These are phyloP conservation scores for Pachypeltis micranthus DNA, from an alignment of 1,140 invertebrate species.

Conservation along the genomic window DNA sequence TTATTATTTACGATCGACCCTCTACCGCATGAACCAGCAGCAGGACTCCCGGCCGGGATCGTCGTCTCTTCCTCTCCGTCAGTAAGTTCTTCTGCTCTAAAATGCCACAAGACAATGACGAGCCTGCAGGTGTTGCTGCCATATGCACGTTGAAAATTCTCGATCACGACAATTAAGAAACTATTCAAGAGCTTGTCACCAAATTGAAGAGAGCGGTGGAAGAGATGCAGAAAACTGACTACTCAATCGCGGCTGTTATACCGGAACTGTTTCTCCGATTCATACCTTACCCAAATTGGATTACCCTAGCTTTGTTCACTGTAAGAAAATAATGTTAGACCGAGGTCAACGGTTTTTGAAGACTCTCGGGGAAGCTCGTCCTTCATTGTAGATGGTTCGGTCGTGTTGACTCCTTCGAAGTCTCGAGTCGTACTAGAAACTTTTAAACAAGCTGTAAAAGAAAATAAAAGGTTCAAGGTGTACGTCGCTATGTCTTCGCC, in stretches of 20 bases:
- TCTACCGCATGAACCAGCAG: too few relatives aligned
- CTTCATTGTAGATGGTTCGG: constrained; percentile 78
- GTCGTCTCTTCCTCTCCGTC: too few relatives aligned
- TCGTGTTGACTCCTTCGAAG: constrained; percentile 79
- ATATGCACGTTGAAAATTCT: constrained; percentile 75
- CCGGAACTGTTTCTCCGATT: constrained; percentile 89
- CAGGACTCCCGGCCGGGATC: too few relatives aligned
- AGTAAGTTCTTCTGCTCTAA: constrained; percentile 59
- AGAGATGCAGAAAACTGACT: constrained; percentile 66
- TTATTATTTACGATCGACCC: too few relatives aligned
- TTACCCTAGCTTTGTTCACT: constrained; percentile 68
- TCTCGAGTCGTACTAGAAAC: constrained; percentile 86
- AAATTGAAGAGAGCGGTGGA: constrained; percentile 69
- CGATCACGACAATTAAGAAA: constrained; percentile 64
- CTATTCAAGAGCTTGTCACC: constrained; percentile 68
- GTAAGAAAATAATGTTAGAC: constrained; percentile 70
- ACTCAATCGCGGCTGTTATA: constrained; percentile 71
- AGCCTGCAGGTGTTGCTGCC: constrained; percentile 78
- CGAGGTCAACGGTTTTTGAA: constrained; percentile 71
- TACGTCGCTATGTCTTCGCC: constrained; percentile 79
- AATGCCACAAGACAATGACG: constrained; percentile 59
- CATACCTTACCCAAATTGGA: constrained; percentile 79
- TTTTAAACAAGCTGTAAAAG: constrained; percentile 63
- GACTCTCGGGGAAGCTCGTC: constrained; percentile 58
- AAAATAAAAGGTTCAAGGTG: constrained; percentile 76